Evolutionary conservation across 2,888 invertebrate genomes (phyloP).

Genomic region (Cryptocheilus praepositus): DNA sequence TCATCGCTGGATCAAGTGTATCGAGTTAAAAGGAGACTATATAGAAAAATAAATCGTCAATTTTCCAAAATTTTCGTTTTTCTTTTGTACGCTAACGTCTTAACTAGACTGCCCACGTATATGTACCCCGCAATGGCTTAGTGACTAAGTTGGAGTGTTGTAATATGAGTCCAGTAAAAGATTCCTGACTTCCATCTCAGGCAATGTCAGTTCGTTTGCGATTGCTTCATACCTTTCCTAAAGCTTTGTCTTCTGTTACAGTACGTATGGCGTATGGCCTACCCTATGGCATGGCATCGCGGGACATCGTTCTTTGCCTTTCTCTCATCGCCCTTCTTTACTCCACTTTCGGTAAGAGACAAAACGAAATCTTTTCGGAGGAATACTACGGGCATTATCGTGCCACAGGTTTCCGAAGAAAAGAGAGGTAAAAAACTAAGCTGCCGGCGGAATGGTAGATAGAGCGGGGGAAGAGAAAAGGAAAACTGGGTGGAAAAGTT

Average conservation of each 20-base stretch:
- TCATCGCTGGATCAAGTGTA: too few species aligned
- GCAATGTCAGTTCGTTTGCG: too few species aligned
- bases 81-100: too few species aligned
- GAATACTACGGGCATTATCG: conserved; percentile 13
- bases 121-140: too few species aligned
- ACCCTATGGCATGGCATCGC: conserved; percentile 63
- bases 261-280: conserved; percentile 60
- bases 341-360: conserved; percentile 58
- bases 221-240: too few species aligned
- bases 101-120: too few species aligned
- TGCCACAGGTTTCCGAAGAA: conserved; percentile 7
- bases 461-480: conserved; percentile 13
- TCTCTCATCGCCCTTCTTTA: conserved; percentile 54
- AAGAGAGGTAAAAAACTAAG: conserved; percentile 13
- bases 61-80: too few species aligned
- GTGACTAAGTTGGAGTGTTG: too few species aligned
- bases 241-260: conserved; percentile 37
- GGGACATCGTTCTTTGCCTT: conserved; percentile 55
- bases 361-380: conserved; percentile 28
- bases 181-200: too few species aligned
- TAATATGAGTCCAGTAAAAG: too few species aligned
- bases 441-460: conserved; percentile 5
- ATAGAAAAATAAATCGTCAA: too few species aligned
- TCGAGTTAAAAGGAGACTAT: too few species aligned
- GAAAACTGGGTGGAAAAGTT: conserved; percentile 18